These are phyloP conservation scores for Erinaceus europaeus DNA, from an alignment of 2,113 vertebrate genomes.

Conservation along the genomic window DNA sequence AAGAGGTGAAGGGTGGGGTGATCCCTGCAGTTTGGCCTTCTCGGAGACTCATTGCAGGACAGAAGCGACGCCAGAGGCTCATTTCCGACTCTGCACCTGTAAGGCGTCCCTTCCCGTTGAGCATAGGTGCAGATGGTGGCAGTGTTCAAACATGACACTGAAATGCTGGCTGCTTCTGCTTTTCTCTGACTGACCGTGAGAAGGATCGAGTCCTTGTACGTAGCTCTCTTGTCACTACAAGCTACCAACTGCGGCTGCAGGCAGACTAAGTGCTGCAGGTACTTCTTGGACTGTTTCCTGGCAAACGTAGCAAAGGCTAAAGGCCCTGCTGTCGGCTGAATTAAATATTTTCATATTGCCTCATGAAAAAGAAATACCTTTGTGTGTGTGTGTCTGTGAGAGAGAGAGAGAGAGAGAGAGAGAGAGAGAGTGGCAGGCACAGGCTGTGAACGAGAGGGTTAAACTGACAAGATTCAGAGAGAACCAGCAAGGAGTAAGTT, in stretches of 20 bases:
- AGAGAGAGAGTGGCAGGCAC: too few species aligned
- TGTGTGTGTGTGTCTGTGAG: neutral
- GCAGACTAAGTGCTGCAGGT: neutral
- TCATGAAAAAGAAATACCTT: neutral
- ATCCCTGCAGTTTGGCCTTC: neutral
- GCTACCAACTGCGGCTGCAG: neutral
- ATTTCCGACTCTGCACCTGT: too few species aligned
- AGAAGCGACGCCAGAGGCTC: too few species aligned
- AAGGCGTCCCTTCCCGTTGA: too few species aligned
- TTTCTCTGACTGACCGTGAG: neutral
- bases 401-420: too few species aligned
- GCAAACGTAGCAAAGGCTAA: neutral
- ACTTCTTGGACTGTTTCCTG: neutral
- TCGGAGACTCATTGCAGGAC: too few species aligned
- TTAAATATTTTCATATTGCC: neutral
- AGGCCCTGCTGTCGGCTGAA: neutral
- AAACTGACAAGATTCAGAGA: neutral
- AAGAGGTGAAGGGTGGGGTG: constrained; percentile 1
- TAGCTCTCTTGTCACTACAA: neutral
- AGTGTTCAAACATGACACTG: neutral
- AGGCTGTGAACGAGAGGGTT: neutral
- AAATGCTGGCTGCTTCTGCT: constrained; percentile 9
- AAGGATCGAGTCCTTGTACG: neutral
- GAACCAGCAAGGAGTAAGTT: neutral
- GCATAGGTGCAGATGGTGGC: neutral